Base-by-base conservation (phyloP, 1,140 invertebrate genomes). In the Cyclina sinensis region DNA sequence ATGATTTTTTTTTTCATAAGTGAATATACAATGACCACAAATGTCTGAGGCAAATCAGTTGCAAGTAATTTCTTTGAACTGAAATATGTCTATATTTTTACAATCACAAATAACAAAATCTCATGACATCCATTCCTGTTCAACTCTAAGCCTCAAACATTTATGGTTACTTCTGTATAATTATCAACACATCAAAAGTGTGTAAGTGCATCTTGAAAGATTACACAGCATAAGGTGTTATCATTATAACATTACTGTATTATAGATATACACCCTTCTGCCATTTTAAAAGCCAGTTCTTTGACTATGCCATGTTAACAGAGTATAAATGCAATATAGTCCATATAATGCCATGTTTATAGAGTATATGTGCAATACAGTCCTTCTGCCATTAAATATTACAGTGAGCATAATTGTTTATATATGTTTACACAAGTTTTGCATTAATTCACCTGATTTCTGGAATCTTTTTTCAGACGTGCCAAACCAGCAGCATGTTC, bases 371-470 rank as follows among this genome's bases (percentile, higher is more conserved):
- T 54, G 57, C 9, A 24, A 27, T 18, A 16, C 12, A 30, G 32
- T 39, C 65, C 65, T 70, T 70, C 65, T 70, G 65, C 65, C 65
- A 1, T 70, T 9, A 27, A 30, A 70, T 70, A 62, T 27, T 62
- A 62, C 32, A 37, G 32, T 70, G 65, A 70, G 65, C 21, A 18
- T n/a, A n/a, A n/a, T 11, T 37, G 27, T 27, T 37, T 11, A 32
- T 35, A 37, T 70, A 70, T n/a, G 37, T 39, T 30, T 16, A 30
- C 37, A 70, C 16, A 37, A 9, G 21, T 39, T 35, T 78, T 48
- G 73, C 32, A n/a, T 39, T 78, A 32, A 30, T 32, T 86, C 62
- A 86, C 84, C 84, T 86, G 46, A 21, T 76, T 78, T 59, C 32
- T 18, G 54, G 54, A 11, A 35, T 86, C 84, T 78, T 86, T 35